phyloP scores from a whole-genome alignment of 1,140 invertebrate species.

The Heliothis subflexa region DNA sequence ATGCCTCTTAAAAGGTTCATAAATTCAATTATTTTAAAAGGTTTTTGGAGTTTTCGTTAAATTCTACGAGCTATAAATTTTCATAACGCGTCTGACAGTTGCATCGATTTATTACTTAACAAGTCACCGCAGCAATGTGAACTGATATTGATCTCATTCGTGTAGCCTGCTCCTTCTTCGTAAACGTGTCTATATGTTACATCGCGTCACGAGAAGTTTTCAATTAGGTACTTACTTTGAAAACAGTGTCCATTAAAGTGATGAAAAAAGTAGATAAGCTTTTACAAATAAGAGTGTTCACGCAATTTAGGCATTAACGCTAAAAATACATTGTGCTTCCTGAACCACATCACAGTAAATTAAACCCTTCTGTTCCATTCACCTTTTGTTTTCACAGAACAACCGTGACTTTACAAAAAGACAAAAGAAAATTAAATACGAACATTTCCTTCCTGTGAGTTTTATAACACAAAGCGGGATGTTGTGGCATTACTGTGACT shows the following conservation, averaged over 20 bases:
- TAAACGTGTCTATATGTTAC: not conserved
- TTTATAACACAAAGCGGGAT: slow-evolving; percentile 1
- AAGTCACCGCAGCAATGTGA: not conserved
- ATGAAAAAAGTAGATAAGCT: not conserved
- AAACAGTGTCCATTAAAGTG: not conserved
- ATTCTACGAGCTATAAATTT: slow-evolving; percentile 21
- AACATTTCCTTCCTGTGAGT: slow-evolving; percentile 9
- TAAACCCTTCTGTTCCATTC: slow-evolving; percentile 30
- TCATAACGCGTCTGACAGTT: slow-evolving; percentile 23
- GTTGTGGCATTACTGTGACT: not conserved
- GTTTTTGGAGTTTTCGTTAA: slow-evolving; percentile 2
- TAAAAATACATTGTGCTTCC: slow-evolving; percentile 14
- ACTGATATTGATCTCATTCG: not conserved
- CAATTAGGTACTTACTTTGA: slow-evolving; percentile 9
- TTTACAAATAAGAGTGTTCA: not conserved
- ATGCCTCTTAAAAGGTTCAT: not conserved
- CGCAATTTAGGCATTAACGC: not conserved
- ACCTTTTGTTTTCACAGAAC: slow-evolving; percentile 11
- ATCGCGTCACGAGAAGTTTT: not conserved
- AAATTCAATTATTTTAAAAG: slow-evolving; percentile 2
- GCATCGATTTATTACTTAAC: slow-evolving; percentile 33
- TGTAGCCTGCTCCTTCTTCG: not conserved
- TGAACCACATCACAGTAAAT: slow-evolving; percentile 19
- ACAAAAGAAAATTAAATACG: slow-evolving; percentile 23
- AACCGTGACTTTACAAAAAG: slow-evolving; percentile 19